A percentile compares a stretch with the other conserved stretches of the same genome.
These are phyloP conservation scores for Mesocricetus auratus DNA, from an alignment of 2,113 vertebrate genomes.

Conservation along the genomic window DNA sequence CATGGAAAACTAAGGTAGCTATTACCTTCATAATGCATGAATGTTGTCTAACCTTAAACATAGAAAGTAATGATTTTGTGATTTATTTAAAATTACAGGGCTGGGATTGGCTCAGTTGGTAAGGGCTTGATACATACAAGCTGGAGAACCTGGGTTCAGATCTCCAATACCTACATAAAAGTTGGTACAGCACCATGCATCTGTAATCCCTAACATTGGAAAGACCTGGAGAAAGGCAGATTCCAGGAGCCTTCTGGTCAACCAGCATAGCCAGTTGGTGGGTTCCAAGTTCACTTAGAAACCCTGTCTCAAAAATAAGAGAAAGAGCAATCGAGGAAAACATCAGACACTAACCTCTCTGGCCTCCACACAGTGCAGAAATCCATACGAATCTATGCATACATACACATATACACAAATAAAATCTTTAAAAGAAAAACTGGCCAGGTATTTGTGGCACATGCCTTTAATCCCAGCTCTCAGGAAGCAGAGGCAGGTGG, in stretches of 20 bases:
- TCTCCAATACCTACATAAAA: neutral
- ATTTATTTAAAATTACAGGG: neutral
- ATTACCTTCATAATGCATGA: neutral
- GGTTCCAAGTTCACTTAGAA: neutral
- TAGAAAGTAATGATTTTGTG: constrained; percentile 10
- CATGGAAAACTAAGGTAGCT: constrained; percentile 43
- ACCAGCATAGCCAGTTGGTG: neutral
- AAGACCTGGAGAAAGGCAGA: neutral
- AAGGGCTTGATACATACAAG: neutral
- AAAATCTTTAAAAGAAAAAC: neutral
- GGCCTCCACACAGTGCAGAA: neutral
- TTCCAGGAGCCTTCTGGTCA: neutral
- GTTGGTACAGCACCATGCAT: no score
- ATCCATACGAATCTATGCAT: neutral
- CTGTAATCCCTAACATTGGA: neutral
- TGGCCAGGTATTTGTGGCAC: no score
- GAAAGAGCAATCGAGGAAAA: neutral
- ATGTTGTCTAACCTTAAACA: constrained; percentile 12
- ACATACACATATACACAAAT: neutral
- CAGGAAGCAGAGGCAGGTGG: no score
- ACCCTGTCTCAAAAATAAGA: neutral
- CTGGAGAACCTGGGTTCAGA: neutral
- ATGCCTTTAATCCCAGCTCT: no score
- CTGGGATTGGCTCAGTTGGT: no score
- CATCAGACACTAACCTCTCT: neutral